Percentiles rank a stretch among this genome's conserved stretches.
phyloP scores from a whole-genome alignment of 2,113 vertebrate species.

The Gnathonemus echidnorhynchus region DNA sequence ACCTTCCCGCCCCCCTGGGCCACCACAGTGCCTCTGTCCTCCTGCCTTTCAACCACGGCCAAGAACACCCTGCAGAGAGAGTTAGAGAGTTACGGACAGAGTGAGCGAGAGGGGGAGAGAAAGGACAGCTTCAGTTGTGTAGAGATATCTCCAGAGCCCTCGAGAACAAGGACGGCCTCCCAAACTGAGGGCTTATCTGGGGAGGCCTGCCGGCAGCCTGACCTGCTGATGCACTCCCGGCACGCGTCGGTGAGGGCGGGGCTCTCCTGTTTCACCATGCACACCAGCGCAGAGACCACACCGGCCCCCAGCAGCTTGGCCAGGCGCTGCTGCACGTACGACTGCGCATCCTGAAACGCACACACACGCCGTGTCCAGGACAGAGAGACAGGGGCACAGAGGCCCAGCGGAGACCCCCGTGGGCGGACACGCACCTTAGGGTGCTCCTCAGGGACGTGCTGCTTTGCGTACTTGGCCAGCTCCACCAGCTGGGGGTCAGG shows the following conservation, averaged over 20 bases:
- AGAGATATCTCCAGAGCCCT: neutral
- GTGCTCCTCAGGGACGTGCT: slow-evolving; percentile 91
- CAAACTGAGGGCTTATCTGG: neutral
- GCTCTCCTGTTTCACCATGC: slow-evolving; percentile 89
- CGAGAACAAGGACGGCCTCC: neutral
- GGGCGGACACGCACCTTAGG: slow-evolving; percentile 71
- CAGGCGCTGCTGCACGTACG: slow-evolving; percentile 74
- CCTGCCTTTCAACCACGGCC: slow-evolving; percentile 80
- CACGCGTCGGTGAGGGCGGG: slow-evolving; percentile 76
- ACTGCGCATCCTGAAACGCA: slow-evolving; percentile 68
- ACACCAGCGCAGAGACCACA: slow-evolving; percentile 82
- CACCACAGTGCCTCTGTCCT: slow-evolving; percentile 83
- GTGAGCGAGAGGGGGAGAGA: neutral
- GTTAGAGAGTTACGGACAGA: neutral
- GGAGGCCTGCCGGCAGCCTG: neutral
- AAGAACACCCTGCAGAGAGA: slow-evolving; percentile 74
- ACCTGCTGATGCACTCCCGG: slow-evolving; percentile 89
- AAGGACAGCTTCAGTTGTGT: too few relatives aligned
- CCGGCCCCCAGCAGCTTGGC: slow-evolving; percentile 77
- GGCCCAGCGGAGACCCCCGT: neutral
- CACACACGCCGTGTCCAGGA: neutral
- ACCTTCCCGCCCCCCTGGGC: slow-evolving; percentile 97
- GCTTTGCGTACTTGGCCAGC: slow-evolving; percentile 93
- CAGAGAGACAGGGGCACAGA: neutral
- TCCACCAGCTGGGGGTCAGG: slow-evolving; percentile 93